Percentiles rank a stretch among this genome's conserved stretches.
Conservation (phyloP, 2,888 invertebrate species). For the Ornithoptera alexandrae region DNA sequence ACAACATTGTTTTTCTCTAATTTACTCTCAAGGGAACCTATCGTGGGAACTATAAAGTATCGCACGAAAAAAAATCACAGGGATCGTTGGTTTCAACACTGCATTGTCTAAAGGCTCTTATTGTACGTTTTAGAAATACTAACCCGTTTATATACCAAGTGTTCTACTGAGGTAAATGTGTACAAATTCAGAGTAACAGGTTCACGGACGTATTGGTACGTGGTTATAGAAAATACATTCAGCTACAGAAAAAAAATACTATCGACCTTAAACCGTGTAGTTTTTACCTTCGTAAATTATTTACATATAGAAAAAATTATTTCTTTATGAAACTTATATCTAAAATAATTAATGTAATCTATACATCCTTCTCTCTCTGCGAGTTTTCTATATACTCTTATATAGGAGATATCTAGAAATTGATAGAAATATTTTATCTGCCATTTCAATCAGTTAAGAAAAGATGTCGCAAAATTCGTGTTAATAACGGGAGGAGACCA, state of each 20-base stretch:
- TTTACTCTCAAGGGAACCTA: slow-evolving; percentile 66
- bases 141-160: slow-evolving; percentile 9
- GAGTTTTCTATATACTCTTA: too few species aligned
- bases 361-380: too few species aligned
- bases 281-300: too few species aligned
- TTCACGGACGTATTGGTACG: slow-evolving; percentile 27
- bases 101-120: slow-evolving; percentile 24
- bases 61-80: slow-evolving; percentile 63
- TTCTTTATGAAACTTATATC: too few species aligned
- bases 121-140: slow-evolving; percentile 23
- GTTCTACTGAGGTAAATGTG: slow-evolving; percentile 7
- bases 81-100: slow-evolving; percentile 37
- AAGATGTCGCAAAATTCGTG: too few species aligned
- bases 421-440: too few species aligned
- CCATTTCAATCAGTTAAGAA: too few species aligned
- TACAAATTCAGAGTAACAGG: slow-evolving; percentile 16
- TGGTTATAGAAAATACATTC: slow-evolving; percentile 39
- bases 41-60: slow-evolving; percentile 59
- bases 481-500: too few species aligned
- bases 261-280: background rate
- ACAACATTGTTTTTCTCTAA: slow-evolving; percentile 62
- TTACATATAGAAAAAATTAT: too few species aligned
- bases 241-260: slow-evolving; percentile 9
- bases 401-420: too few species aligned
- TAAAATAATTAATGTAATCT: too few species aligned